Evolutionary conservation across 2,888 invertebrate genomes (phyloP), one percentile per base, ranked within the genome.

Genomic region (Nudaria mundana): DNA sequence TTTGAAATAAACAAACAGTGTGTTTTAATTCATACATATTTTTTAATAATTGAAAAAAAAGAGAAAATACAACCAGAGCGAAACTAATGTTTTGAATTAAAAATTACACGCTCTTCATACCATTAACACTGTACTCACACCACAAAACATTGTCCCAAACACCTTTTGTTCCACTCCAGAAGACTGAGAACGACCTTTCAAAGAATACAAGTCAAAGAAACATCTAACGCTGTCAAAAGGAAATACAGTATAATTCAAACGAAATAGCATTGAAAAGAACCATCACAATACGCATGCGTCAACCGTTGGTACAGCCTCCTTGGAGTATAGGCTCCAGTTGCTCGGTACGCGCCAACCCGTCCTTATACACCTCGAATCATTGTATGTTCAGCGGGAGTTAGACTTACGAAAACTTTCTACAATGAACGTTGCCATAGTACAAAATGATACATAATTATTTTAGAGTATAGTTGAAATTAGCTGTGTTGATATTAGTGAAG

Each of bases 181-280:
- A 30, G 48, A 37, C 39, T 34, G 14, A 29, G 16, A 47, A 26
- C 32, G 29, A 33, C 31, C 37, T 52, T 59, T 60, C 55, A 57
- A 59, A 55, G 57, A 66, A 66, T 63, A 61, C 62, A 58, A 65
- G 62, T 58, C 60, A 66, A 64, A 69, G 61, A 56, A 56, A 58
- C 57, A 56, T 60, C 54, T 52, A 61, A 52, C 51, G 61, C 56
- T 64, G 65, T 66, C 66, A 65, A 66, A 69, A 64, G 57, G 56
- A 66, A 65, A 69, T 56, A 61, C 64, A 63, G 60, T 61, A 64
- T 66, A 67, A 70, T 66, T 72, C 63, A 65, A 64, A 63, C 56
- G 52, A 56, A 56, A 56, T 48, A 50, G 36, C 42, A 40, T 46
- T 35, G 39, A 47, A 45, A 49, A 46, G 37, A 38, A 47, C n/a